These are phyloP conservation scores for Volucella inflata DNA, from an alignment of 2,888 invertebrate species.

Conservation along the genomic window DNA sequence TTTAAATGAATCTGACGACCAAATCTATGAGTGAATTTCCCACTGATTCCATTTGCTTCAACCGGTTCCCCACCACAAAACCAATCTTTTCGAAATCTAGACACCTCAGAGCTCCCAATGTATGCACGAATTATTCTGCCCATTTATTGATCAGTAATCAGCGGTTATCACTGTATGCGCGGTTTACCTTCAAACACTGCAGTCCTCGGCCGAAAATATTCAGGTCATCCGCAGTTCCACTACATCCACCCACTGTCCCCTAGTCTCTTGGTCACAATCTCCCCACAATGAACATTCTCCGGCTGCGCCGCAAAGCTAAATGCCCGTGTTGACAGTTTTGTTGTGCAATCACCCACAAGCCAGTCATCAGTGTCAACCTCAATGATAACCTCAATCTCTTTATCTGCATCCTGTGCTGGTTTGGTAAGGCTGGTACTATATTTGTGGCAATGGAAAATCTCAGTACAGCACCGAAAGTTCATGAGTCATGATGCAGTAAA, in stretches of 20 bases:
- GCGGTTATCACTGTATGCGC: slow-evolving; percentile 12
- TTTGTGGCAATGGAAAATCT: slow-evolving; percentile 38
- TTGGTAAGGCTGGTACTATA: neutral
- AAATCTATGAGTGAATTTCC: no score
- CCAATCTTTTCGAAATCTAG: no score
- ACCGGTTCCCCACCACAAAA: no score
- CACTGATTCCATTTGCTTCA: no score
- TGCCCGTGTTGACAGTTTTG: slow-evolving; percentile 49
- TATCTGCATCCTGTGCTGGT: slow-evolving; percentile 28
- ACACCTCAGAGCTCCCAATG: no score
- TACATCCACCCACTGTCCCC: neutral
- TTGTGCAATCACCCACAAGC: slow-evolving; percentile 49
- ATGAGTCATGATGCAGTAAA: slow-evolving; percentile 7
- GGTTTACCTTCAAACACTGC: slow-evolving; percentile 25
- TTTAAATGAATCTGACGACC: no score
- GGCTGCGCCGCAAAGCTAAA: neutral
- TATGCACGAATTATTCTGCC: no score
- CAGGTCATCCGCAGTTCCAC: slow-evolving; percentile 18
- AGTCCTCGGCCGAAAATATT: slow-evolving; percentile 8
- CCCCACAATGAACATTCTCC: neutral
- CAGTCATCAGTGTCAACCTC: slow-evolving; percentile 55
- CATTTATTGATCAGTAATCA: slow-evolving; percentile 14
- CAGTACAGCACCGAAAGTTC: slow-evolving; percentile 5
- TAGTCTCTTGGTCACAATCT: neutral
- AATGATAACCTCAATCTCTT: slow-evolving; percentile 50